Conservation (phyloP, 2,113 vertebrate genomes). For the Trichechus manatus region DNA sequence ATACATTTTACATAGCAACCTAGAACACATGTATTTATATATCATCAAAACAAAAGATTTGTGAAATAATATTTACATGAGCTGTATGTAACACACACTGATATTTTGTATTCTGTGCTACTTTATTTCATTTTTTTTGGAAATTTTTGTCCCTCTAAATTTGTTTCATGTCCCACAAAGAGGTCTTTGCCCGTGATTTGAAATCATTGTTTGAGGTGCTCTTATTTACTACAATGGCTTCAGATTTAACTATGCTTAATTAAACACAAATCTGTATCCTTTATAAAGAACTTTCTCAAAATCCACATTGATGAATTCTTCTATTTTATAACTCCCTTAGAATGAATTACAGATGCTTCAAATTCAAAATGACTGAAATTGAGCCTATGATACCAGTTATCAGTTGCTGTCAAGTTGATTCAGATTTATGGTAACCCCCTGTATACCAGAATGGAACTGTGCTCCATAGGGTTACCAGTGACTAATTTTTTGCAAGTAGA, state of each 20-base stretch:
- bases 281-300: neutral
- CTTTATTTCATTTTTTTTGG: neutral
- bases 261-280: constrained; percentile 30
- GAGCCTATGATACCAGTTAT: neutral
- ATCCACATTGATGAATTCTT: neutral
- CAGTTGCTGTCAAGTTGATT: too few species aligned
- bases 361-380: neutral
- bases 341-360: neutral
- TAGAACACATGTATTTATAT: neutral
- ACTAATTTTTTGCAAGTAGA: too few species aligned
- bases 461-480: too few species aligned
- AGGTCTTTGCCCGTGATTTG: neutral
- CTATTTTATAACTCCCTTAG: neutral
- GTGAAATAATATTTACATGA: neutral
- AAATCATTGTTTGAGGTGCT: neutral
- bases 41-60: neutral
- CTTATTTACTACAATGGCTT: neutral
- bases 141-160: neutral
- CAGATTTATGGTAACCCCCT: too few species aligned
- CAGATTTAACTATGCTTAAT: neutral
- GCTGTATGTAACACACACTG: neutral
- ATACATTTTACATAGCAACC: neutral
- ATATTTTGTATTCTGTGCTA: neutral
- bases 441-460: too few species aligned
- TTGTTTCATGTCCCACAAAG: neutral